phyloP scores from a whole-genome alignment of 2,797 vertebrate genomes.

The Sebastes matsubarae region DNA sequence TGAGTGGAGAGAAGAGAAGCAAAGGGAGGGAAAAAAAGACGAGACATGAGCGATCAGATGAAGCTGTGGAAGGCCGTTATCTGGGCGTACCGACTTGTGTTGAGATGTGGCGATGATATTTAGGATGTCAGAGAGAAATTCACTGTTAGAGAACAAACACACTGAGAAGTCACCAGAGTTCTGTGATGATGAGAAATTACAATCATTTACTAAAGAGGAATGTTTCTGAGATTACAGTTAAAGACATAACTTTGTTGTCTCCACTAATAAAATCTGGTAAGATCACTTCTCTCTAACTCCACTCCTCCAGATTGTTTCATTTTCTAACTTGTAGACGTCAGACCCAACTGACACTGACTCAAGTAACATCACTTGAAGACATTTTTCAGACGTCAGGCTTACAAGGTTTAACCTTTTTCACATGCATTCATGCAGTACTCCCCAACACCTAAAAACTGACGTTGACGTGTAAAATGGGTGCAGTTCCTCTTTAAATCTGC shows the following conservation, averaged over 20 bases:
- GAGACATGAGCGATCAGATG: slow-evolving; percentile 38
- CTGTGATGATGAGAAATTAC: slow-evolving; percentile 5
- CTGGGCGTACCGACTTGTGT: background rate
- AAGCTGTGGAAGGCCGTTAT: slow-evolving; percentile 38
- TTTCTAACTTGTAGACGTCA: no score
- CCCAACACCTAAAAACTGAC: background rate
- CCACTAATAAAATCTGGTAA: no score
- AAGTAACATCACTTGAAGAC: no score
- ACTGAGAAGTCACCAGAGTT: background rate
- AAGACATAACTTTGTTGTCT: background rate
- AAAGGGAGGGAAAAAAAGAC: background rate
- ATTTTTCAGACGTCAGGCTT: background rate
- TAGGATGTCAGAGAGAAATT: slow-evolving; percentile 19
- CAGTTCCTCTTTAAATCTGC: background rate
- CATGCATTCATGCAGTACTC: background rate
- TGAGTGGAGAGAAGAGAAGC: slow-evolving; percentile 1
- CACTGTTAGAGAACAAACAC: background rate
- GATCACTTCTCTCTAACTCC: no score
- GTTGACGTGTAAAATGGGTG: background rate
- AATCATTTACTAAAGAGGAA: background rate
- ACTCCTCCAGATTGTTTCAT: no score
- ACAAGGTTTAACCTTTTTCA: background rate
- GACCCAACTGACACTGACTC: no score
- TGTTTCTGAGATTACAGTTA: background rate
- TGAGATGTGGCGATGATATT: slow-evolving; percentile 51